These are phyloP conservation scores for Crocuta crocuta DNA, from an alignment of 2,113 vertebrate genomes.

Conservation along the genomic window DNA sequence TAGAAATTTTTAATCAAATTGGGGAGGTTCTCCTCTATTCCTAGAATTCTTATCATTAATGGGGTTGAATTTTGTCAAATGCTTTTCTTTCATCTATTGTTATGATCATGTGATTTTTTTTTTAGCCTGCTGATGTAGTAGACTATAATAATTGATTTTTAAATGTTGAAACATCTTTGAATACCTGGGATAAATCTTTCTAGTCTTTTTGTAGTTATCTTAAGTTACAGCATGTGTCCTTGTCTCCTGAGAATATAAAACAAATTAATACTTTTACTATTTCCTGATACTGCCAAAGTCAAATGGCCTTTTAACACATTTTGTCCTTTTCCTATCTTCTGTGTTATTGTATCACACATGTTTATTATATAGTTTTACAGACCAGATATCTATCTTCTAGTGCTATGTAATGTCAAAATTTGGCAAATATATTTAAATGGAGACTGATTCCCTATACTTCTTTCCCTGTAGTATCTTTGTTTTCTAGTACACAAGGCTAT, in stretches of 20 bases:
- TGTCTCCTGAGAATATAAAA: background rate
- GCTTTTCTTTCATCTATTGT: background rate
- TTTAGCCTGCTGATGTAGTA: background rate
- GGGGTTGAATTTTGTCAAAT: background rate
- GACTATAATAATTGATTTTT: background rate
- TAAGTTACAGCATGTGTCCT: background rate
- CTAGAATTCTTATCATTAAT: background rate
- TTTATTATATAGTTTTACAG: background rate
- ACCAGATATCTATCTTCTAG: background rate
- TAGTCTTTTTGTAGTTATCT: background rate
- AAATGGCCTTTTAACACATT: background rate
- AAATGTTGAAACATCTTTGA: background rate
- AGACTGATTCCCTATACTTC: background rate
- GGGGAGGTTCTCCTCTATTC: background rate
- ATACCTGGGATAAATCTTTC: background rate
- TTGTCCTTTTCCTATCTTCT: background rate
- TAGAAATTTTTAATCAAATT: background rate
- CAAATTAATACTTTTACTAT: background rate
- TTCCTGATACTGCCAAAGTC: background rate
- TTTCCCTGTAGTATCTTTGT: background rate
- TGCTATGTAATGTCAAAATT: background rate
- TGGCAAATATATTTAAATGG: background rate
- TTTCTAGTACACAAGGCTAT: background rate
- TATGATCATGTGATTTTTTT: background rate
- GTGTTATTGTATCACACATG: background rate